Evolutionary conservation across 2,797 vertebrate genomes (phyloP).

Genomic region (Aplochiton taeniatus): DNA sequence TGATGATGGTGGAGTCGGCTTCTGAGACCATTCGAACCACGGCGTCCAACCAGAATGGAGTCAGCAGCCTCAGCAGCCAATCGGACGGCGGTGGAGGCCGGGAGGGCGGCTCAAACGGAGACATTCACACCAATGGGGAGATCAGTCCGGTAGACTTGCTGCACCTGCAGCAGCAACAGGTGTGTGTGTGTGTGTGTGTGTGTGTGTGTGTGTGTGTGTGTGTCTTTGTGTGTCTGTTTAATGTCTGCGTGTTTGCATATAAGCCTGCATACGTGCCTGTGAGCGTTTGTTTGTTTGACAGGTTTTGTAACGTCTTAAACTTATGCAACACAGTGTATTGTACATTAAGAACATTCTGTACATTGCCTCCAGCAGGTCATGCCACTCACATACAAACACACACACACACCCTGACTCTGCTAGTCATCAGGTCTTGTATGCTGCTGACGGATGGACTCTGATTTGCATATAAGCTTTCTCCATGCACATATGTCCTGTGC

Average conservation of each 20-base stretch:
- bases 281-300: constrained; percentile 61
- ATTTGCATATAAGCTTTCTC: too few species aligned
- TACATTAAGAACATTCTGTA: constrained; percentile 42
- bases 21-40: constrained; percentile 98
- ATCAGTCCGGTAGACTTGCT: constrained; percentile 94
- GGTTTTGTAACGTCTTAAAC: constrained; percentile 43
- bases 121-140: constrained; percentile 85
- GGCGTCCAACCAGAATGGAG: constrained; percentile 92
- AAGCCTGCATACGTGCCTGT: constrained; percentile 36
- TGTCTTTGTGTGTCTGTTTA: constrained; percentile 19
- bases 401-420: background rate
- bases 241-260: constrained; percentile 27
- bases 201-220: constrained; percentile 13
- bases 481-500: too few species aligned
- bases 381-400: constrained; percentile 32
- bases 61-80: constrained; percentile 94
- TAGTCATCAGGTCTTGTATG: too few species aligned
- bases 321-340: constrained; percentile 36
- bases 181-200: constrained; percentile 70
- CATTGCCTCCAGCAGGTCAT: constrained; percentile 19
- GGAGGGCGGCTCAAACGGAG: constrained; percentile 82
- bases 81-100: constrained; percentile 85
- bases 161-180: constrained; percentile 99
- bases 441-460: too few species aligned
- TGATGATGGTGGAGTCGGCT: constrained; percentile 99